A percentile compares a stretch with the other conserved stretches of the same genome.
phyloP scores from a whole-genome alignment of 2,113 vertebrate genomes.

The Guaruba guarouba region DNA sequence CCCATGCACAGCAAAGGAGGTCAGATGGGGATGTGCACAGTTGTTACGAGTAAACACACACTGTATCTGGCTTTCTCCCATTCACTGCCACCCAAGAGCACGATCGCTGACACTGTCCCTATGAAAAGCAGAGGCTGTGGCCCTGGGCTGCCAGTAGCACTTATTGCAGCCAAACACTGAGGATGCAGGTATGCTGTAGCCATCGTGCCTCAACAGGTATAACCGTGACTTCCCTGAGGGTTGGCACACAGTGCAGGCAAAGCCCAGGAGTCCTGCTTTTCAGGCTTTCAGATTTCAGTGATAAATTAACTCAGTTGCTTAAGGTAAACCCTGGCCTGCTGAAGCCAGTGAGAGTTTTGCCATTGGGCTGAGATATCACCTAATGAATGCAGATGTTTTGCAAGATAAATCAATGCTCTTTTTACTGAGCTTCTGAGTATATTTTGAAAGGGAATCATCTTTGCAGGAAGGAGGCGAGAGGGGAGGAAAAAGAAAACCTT shows the following conservation, averaged over 20 bases:
- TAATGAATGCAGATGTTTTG: not conserved
- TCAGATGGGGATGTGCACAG: not conserved
- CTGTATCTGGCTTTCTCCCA: not conserved
- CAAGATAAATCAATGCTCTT: not conserved
- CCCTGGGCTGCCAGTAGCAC: rapidly evolving
- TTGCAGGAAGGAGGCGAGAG: not conserved
- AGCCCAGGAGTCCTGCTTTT: not conserved
- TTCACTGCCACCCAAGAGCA: rapidly evolving
- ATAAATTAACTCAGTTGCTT: not conserved
- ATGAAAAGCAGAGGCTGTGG: not conserved
- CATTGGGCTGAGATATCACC: not conserved
- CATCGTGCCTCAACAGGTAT: rapidly evolving
- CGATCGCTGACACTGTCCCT: not conserved
- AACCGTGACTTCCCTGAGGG: not conserved
- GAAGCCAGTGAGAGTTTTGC: not conserved
- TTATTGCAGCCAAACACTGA: not conserved
- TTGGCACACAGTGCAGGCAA: not conserved
- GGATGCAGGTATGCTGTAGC: not conserved
- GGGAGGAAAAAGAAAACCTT: not conserved
- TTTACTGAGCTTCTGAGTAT: not conserved
- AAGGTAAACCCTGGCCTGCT: not conserved
- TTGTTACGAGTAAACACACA: not conserved
- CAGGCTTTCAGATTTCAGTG: not conserved
- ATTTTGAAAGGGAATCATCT: not conserved
- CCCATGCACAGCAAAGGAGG: rapidly evolving